Evolutionary conservation across 2,888 invertebrate genomes (phyloP).

Genomic region (Panzeria rudis): DNA sequence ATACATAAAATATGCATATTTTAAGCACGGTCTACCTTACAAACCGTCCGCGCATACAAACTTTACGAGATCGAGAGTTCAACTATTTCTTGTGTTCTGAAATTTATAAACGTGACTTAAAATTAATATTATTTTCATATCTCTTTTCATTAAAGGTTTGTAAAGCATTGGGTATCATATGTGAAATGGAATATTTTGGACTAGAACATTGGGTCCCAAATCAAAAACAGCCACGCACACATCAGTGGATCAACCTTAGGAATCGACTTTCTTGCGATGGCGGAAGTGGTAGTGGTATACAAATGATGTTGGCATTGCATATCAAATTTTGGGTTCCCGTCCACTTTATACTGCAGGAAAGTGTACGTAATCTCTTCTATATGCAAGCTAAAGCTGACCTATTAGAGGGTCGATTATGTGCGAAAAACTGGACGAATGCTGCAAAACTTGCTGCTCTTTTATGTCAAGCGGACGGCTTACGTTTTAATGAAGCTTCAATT

Average conservation of each 20-base stretch:
- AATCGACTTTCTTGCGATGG: slow-evolving; percentile 85
- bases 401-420: slow-evolving; percentile 89
- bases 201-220: slow-evolving; percentile 85
- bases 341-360: slow-evolving; percentile 92
- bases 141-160: slow-evolving; percentile 87
- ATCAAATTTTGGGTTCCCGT: slow-evolving; percentile 97
- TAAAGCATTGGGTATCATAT: slow-evolving; percentile 91
- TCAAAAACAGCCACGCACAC: slow-evolving; percentile 87
- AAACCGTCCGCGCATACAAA: too few species aligned
- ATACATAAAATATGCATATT: too few species aligned
- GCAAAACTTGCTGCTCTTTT: slow-evolving; percentile 90
- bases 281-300: slow-evolving; percentile 80
- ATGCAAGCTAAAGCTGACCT: slow-evolving; percentile 92
- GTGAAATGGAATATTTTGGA: slow-evolving; percentile 95
- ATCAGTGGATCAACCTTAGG: slow-evolving; percentile 93
- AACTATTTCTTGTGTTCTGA: not conserved
- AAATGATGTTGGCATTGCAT: slow-evolving; percentile 81
- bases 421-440: slow-evolving; percentile 88
- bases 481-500: slow-evolving; percentile 80
- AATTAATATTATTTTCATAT: slow-evolving; percentile 32
- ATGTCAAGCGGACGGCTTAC: slow-evolving; percentile 86
- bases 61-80: too few species aligned
- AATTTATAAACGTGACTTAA: not conserved
- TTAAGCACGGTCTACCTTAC: too few species aligned
- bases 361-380: slow-evolving; percentile 92